Evolutionary conservation across 2,888 invertebrate genomes (phyloP).

Genomic region (Mamestra brassicae): DNA sequence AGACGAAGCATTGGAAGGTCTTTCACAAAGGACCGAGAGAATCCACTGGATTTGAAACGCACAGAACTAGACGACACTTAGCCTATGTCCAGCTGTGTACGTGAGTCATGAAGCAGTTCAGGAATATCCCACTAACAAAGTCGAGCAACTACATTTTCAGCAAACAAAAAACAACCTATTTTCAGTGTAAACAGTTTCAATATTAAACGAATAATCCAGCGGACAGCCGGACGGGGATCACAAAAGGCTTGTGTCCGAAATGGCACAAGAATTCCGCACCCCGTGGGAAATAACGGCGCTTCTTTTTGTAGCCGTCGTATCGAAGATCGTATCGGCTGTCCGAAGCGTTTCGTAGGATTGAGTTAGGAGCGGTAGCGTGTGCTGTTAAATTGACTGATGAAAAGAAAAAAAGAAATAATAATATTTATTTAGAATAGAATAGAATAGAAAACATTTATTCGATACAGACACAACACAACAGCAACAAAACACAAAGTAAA

Average conservation of each 20-base stretch:
- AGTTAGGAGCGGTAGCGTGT: slow-evolving; percentile 54
- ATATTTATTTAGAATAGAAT: too few species aligned
- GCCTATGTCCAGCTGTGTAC: too few species aligned
- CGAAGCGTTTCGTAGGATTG: slow-evolving; percentile 58
- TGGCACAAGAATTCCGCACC: slow-evolving; percentile 79
- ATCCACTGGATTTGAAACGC: too few species aligned
- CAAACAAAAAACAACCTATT: slow-evolving; percentile 36
- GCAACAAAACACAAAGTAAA: too few species aligned
- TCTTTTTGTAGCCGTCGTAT: slow-evolving; percentile 81
- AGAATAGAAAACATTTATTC: too few species aligned
- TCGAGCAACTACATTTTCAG: not conserved
- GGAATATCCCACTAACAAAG: not conserved
- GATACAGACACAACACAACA: too few species aligned
- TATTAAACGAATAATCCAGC: slow-evolving; percentile 72
- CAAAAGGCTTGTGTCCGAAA: slow-evolving; percentile 72
- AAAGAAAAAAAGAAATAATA: too few species aligned
- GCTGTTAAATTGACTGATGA: too few species aligned
- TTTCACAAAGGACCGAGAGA: too few species aligned
- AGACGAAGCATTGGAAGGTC: too few species aligned
- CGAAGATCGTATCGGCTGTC: slow-evolving; percentile 82
- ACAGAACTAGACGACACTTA: too few species aligned
- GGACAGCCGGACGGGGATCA: slow-evolving; percentile 62
- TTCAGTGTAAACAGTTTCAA: slow-evolving; percentile 65
- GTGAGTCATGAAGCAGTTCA: not conserved
- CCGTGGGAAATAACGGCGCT: slow-evolving; percentile 88